phyloP scores from a whole-genome alignment of 1,140 invertebrate genomes.

The Trinorchestia longiramus region DNA sequence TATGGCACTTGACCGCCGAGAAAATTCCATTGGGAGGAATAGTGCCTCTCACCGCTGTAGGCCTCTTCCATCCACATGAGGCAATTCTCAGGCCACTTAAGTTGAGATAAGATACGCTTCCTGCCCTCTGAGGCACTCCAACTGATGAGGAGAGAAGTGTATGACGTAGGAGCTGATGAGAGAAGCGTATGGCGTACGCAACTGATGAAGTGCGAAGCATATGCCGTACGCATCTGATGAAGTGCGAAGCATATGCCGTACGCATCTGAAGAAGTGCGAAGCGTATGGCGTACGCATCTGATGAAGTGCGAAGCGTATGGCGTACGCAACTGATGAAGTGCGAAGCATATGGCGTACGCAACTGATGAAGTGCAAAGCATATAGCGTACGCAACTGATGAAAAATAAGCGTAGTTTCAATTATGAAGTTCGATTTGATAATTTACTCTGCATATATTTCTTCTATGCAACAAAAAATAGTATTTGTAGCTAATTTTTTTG shows the following conservation, averaged over 20 bases:
- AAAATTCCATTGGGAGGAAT: neutral
- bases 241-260: neutral
- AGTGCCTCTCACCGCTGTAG: neutral
- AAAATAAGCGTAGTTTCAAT: too few species aligned
- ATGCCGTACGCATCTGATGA: neutral
- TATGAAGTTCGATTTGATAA: too few species aligned
- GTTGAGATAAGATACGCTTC: neutral
- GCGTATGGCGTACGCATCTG: too few species aligned
- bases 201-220: neutral
- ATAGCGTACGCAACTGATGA: too few species aligned
- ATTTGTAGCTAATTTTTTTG: too few species aligned
- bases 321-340: too few species aligned
- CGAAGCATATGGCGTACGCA: too few species aligned
- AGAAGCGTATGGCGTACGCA: neutral
- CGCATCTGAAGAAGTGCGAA: neutral
- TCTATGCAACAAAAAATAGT: too few species aligned
- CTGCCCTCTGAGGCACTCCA: neutral
- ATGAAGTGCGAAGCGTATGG: too few species aligned
- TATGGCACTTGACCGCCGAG: neutral
- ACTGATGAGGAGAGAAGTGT: neutral
- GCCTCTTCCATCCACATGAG: neutral
- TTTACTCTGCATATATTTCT: too few species aligned
- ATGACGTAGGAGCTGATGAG: neutral
- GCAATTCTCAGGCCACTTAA: neutral
- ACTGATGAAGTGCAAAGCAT: too few species aligned